Evolutionary conservation across 1,140 invertebrate genomes (phyloP).

Genomic region (Anastrepha ludens): DNA sequence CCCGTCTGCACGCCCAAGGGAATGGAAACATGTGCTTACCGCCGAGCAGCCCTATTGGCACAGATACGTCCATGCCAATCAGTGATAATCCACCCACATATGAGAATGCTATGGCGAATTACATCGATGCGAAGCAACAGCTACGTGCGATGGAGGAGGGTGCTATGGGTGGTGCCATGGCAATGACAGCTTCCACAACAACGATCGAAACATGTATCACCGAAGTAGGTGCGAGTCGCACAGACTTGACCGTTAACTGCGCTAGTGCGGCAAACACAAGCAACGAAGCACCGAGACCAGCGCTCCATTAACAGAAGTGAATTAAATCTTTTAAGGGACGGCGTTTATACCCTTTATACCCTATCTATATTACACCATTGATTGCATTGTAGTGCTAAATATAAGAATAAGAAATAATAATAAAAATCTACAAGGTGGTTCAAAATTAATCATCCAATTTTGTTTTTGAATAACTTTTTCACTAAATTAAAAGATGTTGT

Average conservation of each 20-base stretch:
- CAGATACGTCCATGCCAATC: neutral
- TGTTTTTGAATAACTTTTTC: too few species aligned
- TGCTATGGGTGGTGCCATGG: conserved; percentile 8
- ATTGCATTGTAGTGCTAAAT: neutral
- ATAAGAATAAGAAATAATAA: too few species aligned
- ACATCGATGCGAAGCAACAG: conserved; percentile 34
- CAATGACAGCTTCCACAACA: conserved; percentile 11
- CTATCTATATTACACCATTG: neutral
- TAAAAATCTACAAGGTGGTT: too few species aligned
- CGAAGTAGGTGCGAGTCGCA: neutral
- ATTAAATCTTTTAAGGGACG: neutral
- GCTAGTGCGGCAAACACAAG: neutral
- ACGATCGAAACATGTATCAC: conserved; percentile 42
- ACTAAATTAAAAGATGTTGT: too few species aligned
- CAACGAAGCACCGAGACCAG: neutral
- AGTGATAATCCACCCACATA: conserved; percentile 24
- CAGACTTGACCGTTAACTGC: neutral
- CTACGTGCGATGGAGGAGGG: conserved; percentile 26
- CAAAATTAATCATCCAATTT: too few species aligned
- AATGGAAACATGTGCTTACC: neutral
- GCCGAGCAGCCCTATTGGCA: neutral
- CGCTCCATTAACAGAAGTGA: neutral
- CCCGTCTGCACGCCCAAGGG: conserved; percentile 11
- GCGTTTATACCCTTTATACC: too few species aligned
- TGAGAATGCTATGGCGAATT: conserved; percentile 18